Percentiles rank a stretch among this genome's conserved stretches.
Conservation (phyloP, 2,113 vertebrate species). For the Bubo bubo region DNA sequence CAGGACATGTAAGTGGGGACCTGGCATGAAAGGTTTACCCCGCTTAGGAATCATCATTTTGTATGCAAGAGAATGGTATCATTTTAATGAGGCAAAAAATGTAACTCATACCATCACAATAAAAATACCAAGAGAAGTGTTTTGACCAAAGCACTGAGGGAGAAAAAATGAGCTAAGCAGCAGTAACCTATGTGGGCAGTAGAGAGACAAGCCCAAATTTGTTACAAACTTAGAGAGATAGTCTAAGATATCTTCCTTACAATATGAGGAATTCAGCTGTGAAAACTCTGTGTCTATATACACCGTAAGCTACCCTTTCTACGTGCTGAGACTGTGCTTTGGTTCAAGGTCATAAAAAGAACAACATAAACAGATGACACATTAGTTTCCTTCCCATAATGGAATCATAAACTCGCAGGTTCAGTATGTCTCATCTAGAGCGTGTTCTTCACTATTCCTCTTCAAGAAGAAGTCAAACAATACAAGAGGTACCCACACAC, state of each 20-base stretch:
- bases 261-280: not conserved
- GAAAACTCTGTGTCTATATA: not conserved
- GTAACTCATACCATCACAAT: not conserved
- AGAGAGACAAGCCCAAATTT: not conserved
- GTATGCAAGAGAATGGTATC: not conserved
- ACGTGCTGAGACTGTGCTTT: rapidly evolving
- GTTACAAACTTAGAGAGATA: not conserved
- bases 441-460: not conserved
- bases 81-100: not conserved
- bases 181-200: not conserved
- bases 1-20: rapidly evolving
- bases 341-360: not conserved
- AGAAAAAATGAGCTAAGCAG: not conserved
- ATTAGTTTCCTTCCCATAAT: not conserved
- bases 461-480: not conserved
- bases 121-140: not conserved
- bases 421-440: not conserved
- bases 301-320: not conserved
- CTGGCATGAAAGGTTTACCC: not conserved
- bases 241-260: not conserved
- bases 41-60: not conserved
- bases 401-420: not conserved
- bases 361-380: not conserved
- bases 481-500: not conserved
- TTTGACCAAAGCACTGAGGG: not conserved